phyloP scores from a whole-genome alignment of 1,140 invertebrate genomes.

The Bactericera cockerelli region DNA sequence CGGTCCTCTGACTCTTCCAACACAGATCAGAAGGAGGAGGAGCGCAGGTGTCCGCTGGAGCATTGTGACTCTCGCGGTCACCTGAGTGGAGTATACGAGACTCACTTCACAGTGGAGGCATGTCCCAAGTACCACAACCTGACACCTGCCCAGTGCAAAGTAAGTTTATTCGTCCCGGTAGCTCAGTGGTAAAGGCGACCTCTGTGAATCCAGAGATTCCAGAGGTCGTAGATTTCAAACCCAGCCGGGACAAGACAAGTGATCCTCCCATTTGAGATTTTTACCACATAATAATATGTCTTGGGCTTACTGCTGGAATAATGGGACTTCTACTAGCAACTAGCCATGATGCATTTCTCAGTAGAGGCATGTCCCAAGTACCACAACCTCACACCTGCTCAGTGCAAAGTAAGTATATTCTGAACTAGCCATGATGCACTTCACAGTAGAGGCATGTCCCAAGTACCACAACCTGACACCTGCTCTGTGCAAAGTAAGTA shows the following conservation, averaged over 20 bases:
- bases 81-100: conserved; percentile 60
- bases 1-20: conserved; percentile 30
- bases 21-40: conserved; percentile 33
- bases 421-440: no score
- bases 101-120: conserved; percentile 72
- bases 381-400: conserved; percentile 69
- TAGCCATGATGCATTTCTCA: conserved; percentile 71
- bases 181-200: no score
- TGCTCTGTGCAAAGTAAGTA: conserved; percentile 63
- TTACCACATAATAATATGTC: no score
- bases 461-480: conserved; percentile 74
- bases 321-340: no score
- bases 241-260: no score
- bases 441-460: conserved; percentile 76
- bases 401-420: conserved; percentile 49
- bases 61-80: conserved; percentile 81
- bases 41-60: conserved; percentile 67
- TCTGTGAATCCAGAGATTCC: no score
- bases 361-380: conserved; percentile 76
- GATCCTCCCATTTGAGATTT: no score
- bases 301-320: no score
- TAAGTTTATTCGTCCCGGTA: conserved; percentile 28
- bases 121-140: conserved; percentile 85
- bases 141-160: conserved; percentile 64
- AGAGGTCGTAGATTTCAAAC: no score